Base-by-base conservation (phyloP, 2,113 vertebrate genomes). In the Oncorhynchus masou region DNA sequence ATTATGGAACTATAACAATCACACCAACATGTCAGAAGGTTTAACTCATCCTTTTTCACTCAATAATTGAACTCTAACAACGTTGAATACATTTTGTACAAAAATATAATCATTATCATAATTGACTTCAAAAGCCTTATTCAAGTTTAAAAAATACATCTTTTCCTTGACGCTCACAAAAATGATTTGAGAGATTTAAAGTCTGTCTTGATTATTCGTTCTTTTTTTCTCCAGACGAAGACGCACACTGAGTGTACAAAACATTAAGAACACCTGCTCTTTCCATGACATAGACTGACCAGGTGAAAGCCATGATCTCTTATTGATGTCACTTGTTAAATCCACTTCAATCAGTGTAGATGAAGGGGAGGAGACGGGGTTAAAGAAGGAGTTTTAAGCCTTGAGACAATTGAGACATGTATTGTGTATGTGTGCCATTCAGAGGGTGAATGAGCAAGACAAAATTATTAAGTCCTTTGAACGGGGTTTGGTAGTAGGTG, bases 101-200 rank as follows among this genome's bases (percentile, higher is more conserved):
- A 88, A 89, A 89, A 87, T 87, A 89, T 77, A 89, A 75, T 64
- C 34, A 76, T 45, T 45, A 45, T 45, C 9, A 45, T 77, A 79
- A 80, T 74, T 84, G 80, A 83, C 84, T 84, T 83, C 81, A 70
- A 87, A 84, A 81, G 71, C 77, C 71, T 57, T 84, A 75, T 88
- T 86, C 85, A 88, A 88, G 85, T 87, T 84, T 80, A 49, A 34
- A 88, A 87, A 87, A 87, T 89, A 89, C 86, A 89, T 87, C 87
- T 89, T 57, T 24, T 81, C 76, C 78, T 87, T 64, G 80, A 76
- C 71, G 54, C 67, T 82, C 71, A 45, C 9, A 70, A 77, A 73
- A 39, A 51, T 74, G 54, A 51, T 75, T 64, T 39, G 54, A 77
- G 75, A 77, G 62, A 51, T 80, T 25, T 67, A 9, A 45, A 2